A percentile compares a stretch with the other conserved stretches of the same genome.
Conservation (phyloP, 2,797 vertebrate genomes). For the Fundulus diaphanus region DNA sequence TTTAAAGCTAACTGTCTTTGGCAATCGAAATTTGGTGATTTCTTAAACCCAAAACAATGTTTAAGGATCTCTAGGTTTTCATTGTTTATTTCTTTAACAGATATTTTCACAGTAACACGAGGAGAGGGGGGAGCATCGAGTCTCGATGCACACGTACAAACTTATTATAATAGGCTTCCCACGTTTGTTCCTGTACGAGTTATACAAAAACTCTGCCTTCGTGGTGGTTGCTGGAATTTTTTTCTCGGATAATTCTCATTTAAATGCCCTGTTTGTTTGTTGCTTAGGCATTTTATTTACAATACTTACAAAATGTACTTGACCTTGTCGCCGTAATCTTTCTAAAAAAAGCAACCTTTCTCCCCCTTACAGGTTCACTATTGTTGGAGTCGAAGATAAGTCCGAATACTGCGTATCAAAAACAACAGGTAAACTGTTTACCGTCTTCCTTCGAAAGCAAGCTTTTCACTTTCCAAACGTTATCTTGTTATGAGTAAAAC, state of each 20-base stretch:
- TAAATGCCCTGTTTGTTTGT: not conserved
- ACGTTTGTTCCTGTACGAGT: not conserved
- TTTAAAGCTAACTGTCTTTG: rapidly evolving
- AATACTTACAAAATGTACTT: not conserved
- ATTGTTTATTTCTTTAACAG: constrained; percentile 20
- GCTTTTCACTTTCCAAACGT: not conserved
- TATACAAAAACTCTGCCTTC: not conserved
- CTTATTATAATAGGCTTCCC: constrained; percentile 16
- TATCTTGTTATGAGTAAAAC: not conserved
- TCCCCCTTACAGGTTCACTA: constrained; percentile 88
- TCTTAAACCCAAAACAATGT: rapidly evolving
- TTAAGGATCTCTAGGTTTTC: constrained; percentile 6
- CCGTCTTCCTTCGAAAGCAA: not conserved
- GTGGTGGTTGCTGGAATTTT: not conserved
- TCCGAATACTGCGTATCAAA: constrained; percentile 98
- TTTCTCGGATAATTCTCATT: constrained; percentile 5
- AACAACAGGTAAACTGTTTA: constrained; percentile 89
- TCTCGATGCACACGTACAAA: constrained; percentile 37
- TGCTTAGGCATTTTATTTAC: not conserved
- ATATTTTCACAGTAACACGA: constrained; percentile 49
- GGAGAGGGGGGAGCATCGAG: constrained; percentile 50
- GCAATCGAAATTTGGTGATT: not conserved
- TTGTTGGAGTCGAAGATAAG: constrained; percentile 99
- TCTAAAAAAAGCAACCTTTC: not conserved
- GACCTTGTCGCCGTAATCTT: not conserved